phyloP scores from a whole-genome alignment of 2,113 vertebrate genomes.

The Australoheros scitulus region DNA sequence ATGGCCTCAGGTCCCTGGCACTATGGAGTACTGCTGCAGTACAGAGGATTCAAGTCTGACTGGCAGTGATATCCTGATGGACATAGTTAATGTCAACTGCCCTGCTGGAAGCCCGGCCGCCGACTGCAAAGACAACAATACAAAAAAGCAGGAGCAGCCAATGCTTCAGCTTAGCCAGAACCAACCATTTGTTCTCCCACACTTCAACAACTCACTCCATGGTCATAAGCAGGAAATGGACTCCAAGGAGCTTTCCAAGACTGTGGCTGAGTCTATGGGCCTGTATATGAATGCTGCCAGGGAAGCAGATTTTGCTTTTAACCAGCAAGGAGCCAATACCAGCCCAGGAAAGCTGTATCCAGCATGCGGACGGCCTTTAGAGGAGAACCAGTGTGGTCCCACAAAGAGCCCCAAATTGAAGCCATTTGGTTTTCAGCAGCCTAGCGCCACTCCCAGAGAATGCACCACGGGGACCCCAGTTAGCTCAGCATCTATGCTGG shows the following conservation, averaged over 20 bases:
- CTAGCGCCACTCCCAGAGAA: slow-evolving; percentile 81
- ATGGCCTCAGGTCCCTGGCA: slow-evolving; percentile 89
- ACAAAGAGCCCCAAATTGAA: slow-evolving; percentile 77
- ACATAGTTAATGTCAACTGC: slow-evolving; percentile 88
- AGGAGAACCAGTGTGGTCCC: slow-evolving; percentile 73
- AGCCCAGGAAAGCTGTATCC: slow-evolving; percentile 90
- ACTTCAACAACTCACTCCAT: slow-evolving; percentile 85
- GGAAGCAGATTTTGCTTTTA: slow-evolving; percentile 89
- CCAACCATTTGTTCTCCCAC: slow-evolving; percentile 82
- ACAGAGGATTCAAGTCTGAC: slow-evolving; percentile 82
- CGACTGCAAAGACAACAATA: slow-evolving; percentile 83
- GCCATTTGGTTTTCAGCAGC: slow-evolving; percentile 79
- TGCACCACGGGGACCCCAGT: slow-evolving; percentile 74
- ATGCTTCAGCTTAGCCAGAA: slow-evolving; percentile 85
- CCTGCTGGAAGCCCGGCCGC: slow-evolving; percentile 77
- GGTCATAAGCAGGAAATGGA: slow-evolving; percentile 85
- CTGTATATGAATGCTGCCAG: slow-evolving; percentile 96
- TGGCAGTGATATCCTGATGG: slow-evolving; percentile 87
- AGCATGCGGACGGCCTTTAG: slow-evolving; percentile 83
- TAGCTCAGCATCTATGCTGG: slow-evolving; percentile 76
- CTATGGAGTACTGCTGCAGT: slow-evolving; percentile 82
- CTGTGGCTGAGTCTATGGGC: slow-evolving; percentile 98
- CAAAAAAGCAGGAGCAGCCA: slow-evolving; percentile 87
- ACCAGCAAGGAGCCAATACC: slow-evolving; percentile 82
- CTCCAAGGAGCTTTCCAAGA: slow-evolving; percentile 95